phyloP scores from a whole-genome alignment of 2,888 invertebrate genomes.

The Baronia brevicornis region DNA sequence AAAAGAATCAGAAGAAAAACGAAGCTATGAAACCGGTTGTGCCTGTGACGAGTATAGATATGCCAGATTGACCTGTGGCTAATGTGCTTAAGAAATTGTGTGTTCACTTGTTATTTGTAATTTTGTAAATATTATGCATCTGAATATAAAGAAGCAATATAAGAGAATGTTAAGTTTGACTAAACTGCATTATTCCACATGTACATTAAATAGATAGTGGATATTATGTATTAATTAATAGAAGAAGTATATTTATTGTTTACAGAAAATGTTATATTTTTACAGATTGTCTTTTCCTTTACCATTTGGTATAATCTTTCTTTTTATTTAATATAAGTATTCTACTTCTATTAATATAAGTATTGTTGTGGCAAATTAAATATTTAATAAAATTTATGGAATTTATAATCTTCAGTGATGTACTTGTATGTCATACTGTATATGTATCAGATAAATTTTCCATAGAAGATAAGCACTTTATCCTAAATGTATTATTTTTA shows the following conservation, averaged over 20 bases:
- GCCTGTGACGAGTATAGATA: constrained; percentile 92
- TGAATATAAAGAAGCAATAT: constrained; percentile 49
- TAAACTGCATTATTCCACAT: constrained; percentile 33
- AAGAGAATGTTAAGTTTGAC: constrained; percentile 64
- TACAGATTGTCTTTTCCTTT: constrained; percentile 13
- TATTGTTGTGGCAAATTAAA: too few relatives aligned
- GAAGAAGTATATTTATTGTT: constrained; percentile 15
- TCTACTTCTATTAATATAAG: too few relatives aligned
- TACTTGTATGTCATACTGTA: too few relatives aligned
- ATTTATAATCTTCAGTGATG: too few relatives aligned
- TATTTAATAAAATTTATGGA: too few relatives aligned
- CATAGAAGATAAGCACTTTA: too few relatives aligned
- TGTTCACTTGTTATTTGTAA: constrained; percentile 52
- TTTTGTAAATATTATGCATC: constrained; percentile 38
- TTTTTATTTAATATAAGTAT: too few relatives aligned
- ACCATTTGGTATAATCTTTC: too few relatives aligned
- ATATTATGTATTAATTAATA: constrained; percentile 19
- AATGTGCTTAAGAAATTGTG: constrained; percentile 30
- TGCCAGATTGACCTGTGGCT: constrained; percentile 84
- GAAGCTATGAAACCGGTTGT: constrained; percentile 90
- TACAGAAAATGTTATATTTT: constrained; percentile 11
- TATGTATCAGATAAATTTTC: too few relatives aligned
- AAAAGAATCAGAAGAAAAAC: constrained; percentile 83
- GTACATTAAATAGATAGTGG: constrained; percentile 22
- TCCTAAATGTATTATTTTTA: too few relatives aligned